These are phyloP conservation scores for Pinna nobilis DNA, from an alignment of 1,140 invertebrate genomes.

Conservation along the genomic window DNA sequence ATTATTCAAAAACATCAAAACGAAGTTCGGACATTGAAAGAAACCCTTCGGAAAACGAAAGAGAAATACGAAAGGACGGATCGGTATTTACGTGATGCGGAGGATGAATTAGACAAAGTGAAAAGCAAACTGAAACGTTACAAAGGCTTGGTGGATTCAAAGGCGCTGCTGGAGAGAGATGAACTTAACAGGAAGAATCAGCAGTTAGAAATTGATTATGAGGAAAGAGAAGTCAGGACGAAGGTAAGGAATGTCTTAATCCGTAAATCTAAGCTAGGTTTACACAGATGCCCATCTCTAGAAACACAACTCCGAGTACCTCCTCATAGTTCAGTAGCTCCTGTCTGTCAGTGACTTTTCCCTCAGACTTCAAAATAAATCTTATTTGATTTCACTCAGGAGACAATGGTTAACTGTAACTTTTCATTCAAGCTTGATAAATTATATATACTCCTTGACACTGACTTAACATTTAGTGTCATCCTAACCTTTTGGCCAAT, in stretches of 20 bases:
- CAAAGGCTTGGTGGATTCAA: conserved; percentile 66
- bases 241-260: conserved; percentile 64
- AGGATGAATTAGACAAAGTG: conserved; percentile 66
- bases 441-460: no score
- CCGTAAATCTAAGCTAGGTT: no score
- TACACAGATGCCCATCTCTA: no score
- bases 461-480: no score
- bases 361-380: no score
- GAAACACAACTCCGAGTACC: no score
- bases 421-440: no score
- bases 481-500: no score
- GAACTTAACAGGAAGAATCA: conserved; percentile 64
- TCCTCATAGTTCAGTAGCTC: no score
- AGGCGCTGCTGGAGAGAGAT: conserved; percentile 67
- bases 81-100: conserved; percentile 63
- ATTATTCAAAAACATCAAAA: conserved; percentile 68
- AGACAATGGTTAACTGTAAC: no score
- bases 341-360: no score
- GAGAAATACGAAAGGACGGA: conserved; percentile 67
- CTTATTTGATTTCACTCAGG: no score
- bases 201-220: conserved; percentile 66
- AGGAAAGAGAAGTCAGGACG: conserved; percentile 66
- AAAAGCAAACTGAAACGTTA: conserved; percentile 69
- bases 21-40: conserved; percentile 64
- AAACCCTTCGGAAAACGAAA: conserved; percentile 66